These are phyloP conservation scores for Anneissia japonica DNA, from an alignment of 35 echinoderm and acorn worm species.

Conservation along the genomic window DNA sequence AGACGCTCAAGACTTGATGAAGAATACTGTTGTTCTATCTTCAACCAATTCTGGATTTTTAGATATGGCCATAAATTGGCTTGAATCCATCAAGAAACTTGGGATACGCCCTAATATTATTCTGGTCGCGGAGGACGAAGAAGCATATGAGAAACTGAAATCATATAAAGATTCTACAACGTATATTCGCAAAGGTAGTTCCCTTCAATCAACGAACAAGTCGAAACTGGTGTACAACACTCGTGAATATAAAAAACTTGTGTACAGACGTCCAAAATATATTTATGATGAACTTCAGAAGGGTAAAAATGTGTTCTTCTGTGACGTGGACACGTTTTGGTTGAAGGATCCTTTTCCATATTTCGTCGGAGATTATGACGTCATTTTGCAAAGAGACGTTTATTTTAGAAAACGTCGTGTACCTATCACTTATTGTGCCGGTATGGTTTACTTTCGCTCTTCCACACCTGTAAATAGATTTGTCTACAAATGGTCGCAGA, in stretches of 20 bases:
- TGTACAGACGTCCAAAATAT: constrained; percentile 62
- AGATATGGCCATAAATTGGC: constrained; percentile 69
- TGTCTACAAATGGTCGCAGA: constrained; percentile 32
- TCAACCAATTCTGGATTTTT: constrained; percentile 65
- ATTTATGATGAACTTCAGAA: constrained; percentile 45
- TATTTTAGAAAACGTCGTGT: neutral
- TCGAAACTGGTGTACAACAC: constrained; percentile 17
- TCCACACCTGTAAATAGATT: constrained; percentile 32
- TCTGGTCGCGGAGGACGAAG: constrained; percentile 51
- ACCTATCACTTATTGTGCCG: constrained; percentile 46
- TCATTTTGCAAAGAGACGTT: constrained; percentile 59
- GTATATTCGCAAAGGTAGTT: constrained; percentile 20
- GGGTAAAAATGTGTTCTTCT: constrained; percentile 58
- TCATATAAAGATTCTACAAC: constrained; percentile 35
- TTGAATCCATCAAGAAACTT: constrained; percentile 51
- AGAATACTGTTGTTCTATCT: constrained; percentile 46
- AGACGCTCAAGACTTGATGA: neutral
- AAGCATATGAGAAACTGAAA: constrained; percentile 32
- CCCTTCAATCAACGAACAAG: neutral
- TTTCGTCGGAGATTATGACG: constrained; percentile 61
- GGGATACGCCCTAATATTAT: constrained; percentile 31
- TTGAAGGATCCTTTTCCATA: constrained; percentile 59
- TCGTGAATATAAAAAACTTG: constrained; percentile 50
- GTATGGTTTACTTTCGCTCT: constrained; percentile 62
- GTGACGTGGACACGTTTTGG: constrained; percentile 77